Base-by-base conservation (phyloP, 2,113 vertebrate genomes). In the Hyla sarda region DNA sequence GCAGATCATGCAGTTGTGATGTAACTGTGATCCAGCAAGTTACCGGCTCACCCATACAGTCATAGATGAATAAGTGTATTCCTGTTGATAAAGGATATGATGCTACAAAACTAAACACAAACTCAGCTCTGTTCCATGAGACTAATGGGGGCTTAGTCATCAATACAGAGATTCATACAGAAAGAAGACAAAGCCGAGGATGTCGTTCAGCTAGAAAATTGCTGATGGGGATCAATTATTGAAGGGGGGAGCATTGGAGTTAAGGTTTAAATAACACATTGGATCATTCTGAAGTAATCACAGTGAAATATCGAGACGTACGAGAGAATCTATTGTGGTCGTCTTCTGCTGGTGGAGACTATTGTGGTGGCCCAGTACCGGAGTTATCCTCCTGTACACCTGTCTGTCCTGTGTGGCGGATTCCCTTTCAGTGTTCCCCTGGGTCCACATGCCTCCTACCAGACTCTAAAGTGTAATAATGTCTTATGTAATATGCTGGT, bases 161-260 rank as follows among this genome's bases (percentile, higher is more conserved):
- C 67, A 23, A 41, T 71, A 71, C 17, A 8, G 30, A 77, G 25
- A 10, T 28, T 79, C 21, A 23, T 56, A 21, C 28, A 58, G 30
- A 54, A 54, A 79, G 30, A 58, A 37, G 30, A 79, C 19, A 54
- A 54, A 34, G 76, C 48, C 54, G 19, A 37, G 76, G 28, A 79
- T 37, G 19, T 34, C 10, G 16, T 17, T 9, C 10, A 19, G 30
- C 47, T 45, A 34, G 17, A 56, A 56, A 56, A 79, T 47, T 79
- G 75, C 76, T 79, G 50, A 58, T 13, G 30, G 19, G 5, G 76
- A 58, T 56, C 76, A 79, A 79, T 58, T 78, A 56, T 54, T 77
- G 48, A 21, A 41, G 25, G 21, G 19, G 30, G 52, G 13, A 9
- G 17, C 52, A 34, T 9, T 30, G 28, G 17, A 54, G 50, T 78